These are phyloP conservation scores for Karalla daura DNA, from an alignment of 2,797 vertebrate species.

Conservation along the genomic window DNA sequence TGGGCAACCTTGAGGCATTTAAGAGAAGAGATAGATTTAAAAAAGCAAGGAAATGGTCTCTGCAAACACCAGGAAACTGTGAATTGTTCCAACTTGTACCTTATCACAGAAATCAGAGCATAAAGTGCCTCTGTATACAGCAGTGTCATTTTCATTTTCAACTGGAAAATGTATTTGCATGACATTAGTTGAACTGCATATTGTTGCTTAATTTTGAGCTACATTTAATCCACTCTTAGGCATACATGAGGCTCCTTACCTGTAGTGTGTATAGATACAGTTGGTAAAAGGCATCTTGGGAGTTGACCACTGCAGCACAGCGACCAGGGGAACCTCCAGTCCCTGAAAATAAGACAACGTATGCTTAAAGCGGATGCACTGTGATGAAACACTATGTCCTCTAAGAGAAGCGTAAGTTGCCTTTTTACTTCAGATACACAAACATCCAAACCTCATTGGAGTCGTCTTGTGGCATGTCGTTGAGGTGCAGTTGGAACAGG, in stretches of 20 bases:
- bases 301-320: conserved; percentile 94
- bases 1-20: conserved; percentile 82
- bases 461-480: conserved; percentile 86
- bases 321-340: conserved; percentile 92
- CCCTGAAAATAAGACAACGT: conserved; percentile 79
- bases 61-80: background rate
- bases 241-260: conserved; percentile 50
- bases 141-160: no score
- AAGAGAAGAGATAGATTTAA: no score
- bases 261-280: conserved; percentile 95
- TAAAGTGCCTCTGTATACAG: no score
- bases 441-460: conserved; percentile 83
- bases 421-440: background rate
- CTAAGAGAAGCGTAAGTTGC: background rate
- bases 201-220: no score
- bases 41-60: no score
- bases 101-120: no score
- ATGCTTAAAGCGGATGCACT: background rate
- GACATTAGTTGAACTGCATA: no score
- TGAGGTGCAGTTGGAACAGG: conserved; percentile 91
- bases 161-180: no score
- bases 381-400: background rate
- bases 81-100: no score
- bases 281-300: conserved; percentile 93
- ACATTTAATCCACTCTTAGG: no score